Conservation (phyloP, 1,140 invertebrate species). For the Papilio glaucus region DNA sequence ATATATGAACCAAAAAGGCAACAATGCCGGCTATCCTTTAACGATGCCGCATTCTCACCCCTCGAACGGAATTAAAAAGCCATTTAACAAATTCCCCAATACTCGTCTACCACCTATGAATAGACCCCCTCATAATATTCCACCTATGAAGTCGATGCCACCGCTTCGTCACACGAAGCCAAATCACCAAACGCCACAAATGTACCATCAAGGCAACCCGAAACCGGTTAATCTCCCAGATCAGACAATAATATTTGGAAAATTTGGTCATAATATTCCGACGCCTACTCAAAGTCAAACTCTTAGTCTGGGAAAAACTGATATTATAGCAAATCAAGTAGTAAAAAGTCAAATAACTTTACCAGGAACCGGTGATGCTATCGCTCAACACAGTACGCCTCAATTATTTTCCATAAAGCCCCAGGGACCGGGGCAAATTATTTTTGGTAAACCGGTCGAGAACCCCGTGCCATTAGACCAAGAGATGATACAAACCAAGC, state of each 20-base stretch:
- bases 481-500: constrained; percentile 73
- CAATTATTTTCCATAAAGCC: constrained; percentile 67
- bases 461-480: constrained; percentile 77
- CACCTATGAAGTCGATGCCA: constrained; percentile 72
- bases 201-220: constrained; percentile 41
- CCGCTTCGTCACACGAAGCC: constrained; percentile 57
- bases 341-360: constrained; percentile 79
- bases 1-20: constrained; percentile 57
- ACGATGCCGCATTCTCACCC: constrained; percentile 66
- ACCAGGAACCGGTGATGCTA: constrained; percentile 58
- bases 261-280: constrained; percentile 55
- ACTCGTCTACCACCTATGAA: constrained; percentile 61
- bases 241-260: constrained; percentile 64
- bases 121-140: constrained; percentile 60
- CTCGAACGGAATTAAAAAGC: constrained; percentile 67
- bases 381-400: constrained; percentile 62
- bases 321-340: constrained; percentile 79
- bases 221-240: constrained; percentile 48
- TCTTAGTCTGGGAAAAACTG: constrained; percentile 75
- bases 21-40: constrained; percentile 62
- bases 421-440: constrained; percentile 70
- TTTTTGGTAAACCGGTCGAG: constrained; percentile 81
- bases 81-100: constrained; percentile 59
- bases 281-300: constrained; percentile 66
- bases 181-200: constrained; percentile 51